These are phyloP conservation scores for Spodoptera picta DNA, from an alignment of 2,888 invertebrate species.

Conservation along the genomic window DNA sequence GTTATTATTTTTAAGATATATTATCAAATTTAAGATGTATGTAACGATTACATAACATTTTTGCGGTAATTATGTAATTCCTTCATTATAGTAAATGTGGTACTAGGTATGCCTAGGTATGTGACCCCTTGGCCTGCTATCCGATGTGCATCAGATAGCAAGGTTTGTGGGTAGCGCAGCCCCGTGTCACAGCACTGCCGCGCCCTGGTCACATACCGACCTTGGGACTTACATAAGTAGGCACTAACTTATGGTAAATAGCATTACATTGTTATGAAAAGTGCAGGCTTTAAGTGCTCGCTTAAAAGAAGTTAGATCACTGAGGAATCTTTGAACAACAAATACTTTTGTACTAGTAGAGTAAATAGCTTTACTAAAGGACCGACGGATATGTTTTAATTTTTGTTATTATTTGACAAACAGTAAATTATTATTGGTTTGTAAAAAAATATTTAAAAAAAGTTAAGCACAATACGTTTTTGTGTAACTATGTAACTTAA, in stretches of 20 bases:
- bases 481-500: no score
- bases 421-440: no score
- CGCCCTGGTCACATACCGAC: constrained; percentile 51
- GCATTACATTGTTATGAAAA: constrained; percentile 24
- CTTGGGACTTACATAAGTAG: constrained; percentile 17
- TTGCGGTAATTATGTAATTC: constrained; percentile 10
- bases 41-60: neutral
- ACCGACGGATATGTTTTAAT: no score
- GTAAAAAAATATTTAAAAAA: no score
- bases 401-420: no score
- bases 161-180: constrained; percentile 31
- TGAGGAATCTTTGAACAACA: no score
- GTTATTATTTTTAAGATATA: no score
- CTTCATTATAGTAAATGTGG: constrained; percentile 40
- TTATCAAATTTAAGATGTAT: neutral
- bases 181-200: constrained; percentile 22
- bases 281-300: no score
- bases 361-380: no score
- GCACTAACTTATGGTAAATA: neutral
- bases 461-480: no score
- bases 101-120: constrained; percentile 20
- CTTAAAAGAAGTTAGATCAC: no score
- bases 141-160: constrained; percentile 43
- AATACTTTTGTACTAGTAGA: no score
- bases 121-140: constrained; percentile 36